phyloP scores from a whole-genome alignment of 2,888 invertebrate species.

The Balanococcus diminutus region DNA sequence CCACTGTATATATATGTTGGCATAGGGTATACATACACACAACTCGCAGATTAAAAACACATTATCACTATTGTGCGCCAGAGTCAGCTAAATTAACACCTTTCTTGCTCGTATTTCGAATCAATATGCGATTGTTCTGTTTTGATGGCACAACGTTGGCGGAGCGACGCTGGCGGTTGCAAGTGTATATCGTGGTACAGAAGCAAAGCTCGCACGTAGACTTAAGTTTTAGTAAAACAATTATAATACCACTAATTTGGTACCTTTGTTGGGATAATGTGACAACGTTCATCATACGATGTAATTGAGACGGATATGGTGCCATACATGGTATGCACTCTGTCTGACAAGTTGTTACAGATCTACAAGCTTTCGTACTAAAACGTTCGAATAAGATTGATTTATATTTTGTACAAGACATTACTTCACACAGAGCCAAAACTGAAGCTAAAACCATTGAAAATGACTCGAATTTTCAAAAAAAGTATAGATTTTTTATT shows the following conservation, averaged over 20 bases:
- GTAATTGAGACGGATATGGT: background rate
- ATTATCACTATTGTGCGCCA: background rate
- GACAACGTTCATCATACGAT: background rate
- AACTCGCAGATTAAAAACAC: slow-evolving; percentile 13
- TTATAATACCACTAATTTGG: background rate
- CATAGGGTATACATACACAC: background rate
- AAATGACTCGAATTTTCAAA: no score
- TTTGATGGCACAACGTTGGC: no score
- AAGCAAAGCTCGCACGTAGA: background rate
- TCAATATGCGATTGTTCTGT: background rate
- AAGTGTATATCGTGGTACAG: background rate
- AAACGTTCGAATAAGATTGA: no score
- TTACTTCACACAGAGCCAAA: no score
- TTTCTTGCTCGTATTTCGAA: background rate
- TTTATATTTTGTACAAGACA: no score
- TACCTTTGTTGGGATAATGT: background rate
- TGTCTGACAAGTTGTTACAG: no score
- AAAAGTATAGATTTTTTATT: no score
- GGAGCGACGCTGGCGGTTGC: background rate
- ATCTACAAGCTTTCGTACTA: no score
- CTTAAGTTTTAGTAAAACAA: background rate
- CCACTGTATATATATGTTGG: no score
- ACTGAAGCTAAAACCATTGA: no score
- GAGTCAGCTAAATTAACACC: background rate
- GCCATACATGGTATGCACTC: no score